Conservation (phyloP, 2,113 vertebrate species). For the Eclectus roratus region DNA sequence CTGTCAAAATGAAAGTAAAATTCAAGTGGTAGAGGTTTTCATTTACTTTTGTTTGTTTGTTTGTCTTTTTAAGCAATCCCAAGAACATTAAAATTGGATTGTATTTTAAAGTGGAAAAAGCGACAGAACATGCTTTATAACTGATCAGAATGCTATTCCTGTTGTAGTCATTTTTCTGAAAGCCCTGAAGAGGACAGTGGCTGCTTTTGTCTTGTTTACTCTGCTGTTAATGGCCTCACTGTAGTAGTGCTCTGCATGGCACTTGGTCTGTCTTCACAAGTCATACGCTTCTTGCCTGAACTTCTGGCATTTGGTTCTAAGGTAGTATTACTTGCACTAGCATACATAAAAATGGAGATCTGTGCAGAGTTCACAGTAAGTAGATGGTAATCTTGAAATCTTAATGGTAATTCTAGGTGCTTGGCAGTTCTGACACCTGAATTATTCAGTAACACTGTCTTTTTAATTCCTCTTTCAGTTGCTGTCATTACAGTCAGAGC, state of each 20-base stretch:
- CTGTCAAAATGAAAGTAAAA: neutral
- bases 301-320: neutral
- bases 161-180: neutral
- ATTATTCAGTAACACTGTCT: neutral
- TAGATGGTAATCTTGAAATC: neutral
- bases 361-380: neutral
- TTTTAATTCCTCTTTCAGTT: conserved; percentile 75
- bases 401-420: neutral
- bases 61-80: neutral
- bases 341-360: neutral
- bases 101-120: neutral
- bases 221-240: neutral
- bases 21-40: neutral
- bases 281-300: neutral
- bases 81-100: neutral
- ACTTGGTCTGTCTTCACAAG: neutral
- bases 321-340: neutral
- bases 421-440: neutral
- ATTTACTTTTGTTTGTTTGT: neutral
- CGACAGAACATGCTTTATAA: neutral
- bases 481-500: conserved; percentile 88
- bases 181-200: neutral
- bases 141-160: neutral
- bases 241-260: neutral
- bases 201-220: neutral